Base-by-base conservation (phyloP, 2,113 vertebrate genomes). In the Tenebrosternarchus preto region DNA sequence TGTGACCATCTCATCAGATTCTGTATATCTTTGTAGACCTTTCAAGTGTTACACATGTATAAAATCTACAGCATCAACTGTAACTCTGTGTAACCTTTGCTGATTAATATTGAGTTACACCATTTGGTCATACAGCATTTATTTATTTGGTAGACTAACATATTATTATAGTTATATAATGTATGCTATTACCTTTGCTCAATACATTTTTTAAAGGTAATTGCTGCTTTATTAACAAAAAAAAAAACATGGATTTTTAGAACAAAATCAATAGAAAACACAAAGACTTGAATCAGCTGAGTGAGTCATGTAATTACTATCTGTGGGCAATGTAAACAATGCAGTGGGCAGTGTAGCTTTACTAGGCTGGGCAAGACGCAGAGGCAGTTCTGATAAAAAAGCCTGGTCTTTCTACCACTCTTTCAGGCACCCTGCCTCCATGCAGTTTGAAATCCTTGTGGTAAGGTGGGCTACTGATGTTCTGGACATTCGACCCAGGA, bases 401-500 rank as follows among this genome's bases (percentile, higher is more conserved):
- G 61, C 16, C 16, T 19, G 16, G 61, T 64, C 2, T 19, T 17
- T 1, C 27, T 17, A 4, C 3, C 3, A 16, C 59, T 64, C 29
- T 29, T 29, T 19, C 27, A 64, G 15, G 66, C 4, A 56, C 25
- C 20, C 20, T 27, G 55, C 25, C 39, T 55, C 17, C 53, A 0
- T 15, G 31, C 36, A 20, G n/a, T 64, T 60, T 80, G 59, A 72
- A 4, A 61, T 60, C 33, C 33, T 33, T 16, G n/a, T 36, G 43
- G 66, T 20, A 5, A 22, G 56, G 64, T 60, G 59, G 43, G 43
- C 16, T 24, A 31, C 53, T 33, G 31, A 31, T 29, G 70, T 53
- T 61, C 29, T 53, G 24, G 80, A 68, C 73, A 56, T 46, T 56
- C 39, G 5, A 55, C 85, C 76, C 81, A 72, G 59, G 61, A 67